phyloP scores from a whole-genome alignment of 1,140 invertebrate genomes.

The Potamilus streckersoni region DNA sequence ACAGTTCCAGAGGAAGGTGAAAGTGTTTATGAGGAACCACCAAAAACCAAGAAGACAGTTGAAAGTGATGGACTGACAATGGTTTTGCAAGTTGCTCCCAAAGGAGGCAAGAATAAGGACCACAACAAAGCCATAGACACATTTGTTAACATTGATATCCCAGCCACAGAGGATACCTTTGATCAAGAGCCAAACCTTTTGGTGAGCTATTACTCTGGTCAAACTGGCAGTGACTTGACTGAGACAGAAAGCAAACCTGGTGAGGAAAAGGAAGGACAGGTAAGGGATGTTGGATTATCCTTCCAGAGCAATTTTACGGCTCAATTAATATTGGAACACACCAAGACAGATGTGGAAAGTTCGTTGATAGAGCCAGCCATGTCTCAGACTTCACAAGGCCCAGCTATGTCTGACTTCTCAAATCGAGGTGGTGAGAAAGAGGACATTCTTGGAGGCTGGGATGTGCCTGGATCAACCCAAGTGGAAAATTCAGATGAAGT shows the following conservation, averaged over 20 bases:
- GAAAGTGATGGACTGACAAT: slow-evolving; percentile 18
- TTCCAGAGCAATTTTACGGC: slow-evolving; percentile 24
- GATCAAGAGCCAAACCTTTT: too few relatives aligned
- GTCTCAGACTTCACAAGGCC: slow-evolving; percentile 11
- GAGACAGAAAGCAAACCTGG: slow-evolving; percentile 1
- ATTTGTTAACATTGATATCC: slow-evolving; percentile 47
- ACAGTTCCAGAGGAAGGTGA: too few relatives aligned
- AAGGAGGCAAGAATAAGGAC: neutral
- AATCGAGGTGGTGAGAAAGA: too few relatives aligned
- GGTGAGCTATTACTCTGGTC: too few relatives aligned
- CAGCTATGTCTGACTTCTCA: slow-evolving; percentile 13
- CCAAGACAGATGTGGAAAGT: slow-evolving; percentile 15
- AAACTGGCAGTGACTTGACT: too few relatives aligned
- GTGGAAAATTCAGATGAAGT: neutral
- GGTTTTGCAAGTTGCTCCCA: slow-evolving; percentile 20
- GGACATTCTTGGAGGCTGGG: too few relatives aligned
- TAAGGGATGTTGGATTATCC: slow-evolving; percentile 23
- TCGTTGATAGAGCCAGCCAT: slow-evolving; percentile 24
- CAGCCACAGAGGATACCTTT: slow-evolving; percentile 14
- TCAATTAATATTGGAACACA: slow-evolving; percentile 11
- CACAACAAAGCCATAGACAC: slow-evolving; percentile 28
- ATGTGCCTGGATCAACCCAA: too few relatives aligned
- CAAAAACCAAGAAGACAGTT: slow-evolving; percentile 1
- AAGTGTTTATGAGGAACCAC: slow-evolving; percentile 34
- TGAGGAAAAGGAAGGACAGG: slow-evolving; percentile 8